Evolutionary conservation across 2,797 vertebrate genomes (phyloP).

Genomic region (Eremophila alpestris): DNA sequence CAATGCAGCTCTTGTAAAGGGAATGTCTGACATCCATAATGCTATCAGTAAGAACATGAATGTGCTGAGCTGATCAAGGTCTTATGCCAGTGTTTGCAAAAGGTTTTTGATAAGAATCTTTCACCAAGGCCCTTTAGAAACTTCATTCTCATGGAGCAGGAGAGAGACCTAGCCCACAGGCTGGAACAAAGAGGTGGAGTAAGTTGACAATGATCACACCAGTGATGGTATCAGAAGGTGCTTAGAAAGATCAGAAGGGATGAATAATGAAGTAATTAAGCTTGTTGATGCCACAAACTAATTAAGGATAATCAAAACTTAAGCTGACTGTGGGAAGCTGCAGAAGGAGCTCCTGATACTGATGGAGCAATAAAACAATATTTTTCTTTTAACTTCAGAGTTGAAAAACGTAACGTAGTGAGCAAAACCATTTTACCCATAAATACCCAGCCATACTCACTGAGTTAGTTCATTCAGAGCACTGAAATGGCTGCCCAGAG

Average conservation of each 20-base stretch:
- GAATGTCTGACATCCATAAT: background rate
- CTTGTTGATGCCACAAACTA: background rate
- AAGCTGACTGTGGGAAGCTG: background rate
- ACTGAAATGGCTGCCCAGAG: background rate
- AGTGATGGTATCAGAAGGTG: background rate
- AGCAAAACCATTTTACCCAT: background rate
- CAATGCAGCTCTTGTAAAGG: background rate
- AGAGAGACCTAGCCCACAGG: background rate
- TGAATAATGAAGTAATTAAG: background rate
- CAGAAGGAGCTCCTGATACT: background rate
- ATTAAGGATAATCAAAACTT: background rate
- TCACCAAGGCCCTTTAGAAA: background rate
- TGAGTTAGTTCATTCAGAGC: background rate
- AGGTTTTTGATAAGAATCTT: background rate
- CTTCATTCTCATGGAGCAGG: background rate
- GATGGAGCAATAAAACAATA: background rate
- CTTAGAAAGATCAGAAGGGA: background rate
- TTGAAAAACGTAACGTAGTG: background rate
- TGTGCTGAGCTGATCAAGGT: background rate
- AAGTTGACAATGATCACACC: background rate
- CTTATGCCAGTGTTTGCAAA: background rate
- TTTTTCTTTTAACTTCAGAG: background rate
- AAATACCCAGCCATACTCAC: rapidly evolving
- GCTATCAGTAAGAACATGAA: background rate
- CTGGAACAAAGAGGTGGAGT: background rate